Base-by-base conservation (phyloP, 2,888 invertebrate species). In the Globia sparganii region DNA sequence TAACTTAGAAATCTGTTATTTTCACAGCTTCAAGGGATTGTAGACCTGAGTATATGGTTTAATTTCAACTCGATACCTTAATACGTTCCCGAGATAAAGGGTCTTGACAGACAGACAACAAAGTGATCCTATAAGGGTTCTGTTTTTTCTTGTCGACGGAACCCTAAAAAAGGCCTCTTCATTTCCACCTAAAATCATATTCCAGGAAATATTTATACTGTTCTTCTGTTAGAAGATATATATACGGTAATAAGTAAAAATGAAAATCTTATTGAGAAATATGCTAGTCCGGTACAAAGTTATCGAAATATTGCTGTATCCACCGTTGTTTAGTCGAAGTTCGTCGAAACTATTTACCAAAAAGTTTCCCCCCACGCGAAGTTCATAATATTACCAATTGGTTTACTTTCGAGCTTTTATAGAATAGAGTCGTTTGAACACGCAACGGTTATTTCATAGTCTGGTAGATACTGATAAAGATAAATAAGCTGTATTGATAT, bases 291-390 rank as follows among this genome's bases (percentile, higher is more conserved):
- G 9, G 31, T 61, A 31, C 21, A n/a, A 25, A n/a, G 4, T n/a
- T 13, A 13, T 13, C n/a, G 5, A 56, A 56, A 56, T 56, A 13
- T n/a, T n/a, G 11, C 56, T 11, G n/a, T n/a, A 58, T 65, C 78
- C 64, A 53, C 0, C 0, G 0, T 6, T 58, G 1, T 49, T 15
- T 34, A 34, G 18, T 78, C 78, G 5, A 69, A 58, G 53, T n/a
- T 53, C 2, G n/a, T 28, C 28, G 31, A 71, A 67, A 34, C 8
- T 25, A 21, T 67, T 49, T 34, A 70, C 56, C 13, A 58, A 28
- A 72, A 72, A 61, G 9, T 64, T 46, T 69, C n/a, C 8, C 2
- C 21, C 21, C 85, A 84, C 85, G 81, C 77, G 18, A 84, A 49
- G 28, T 58, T 31, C 56, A 11, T 53, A 84, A 11, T 53, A 84